phyloP scores from a whole-genome alignment of 2,113 vertebrate genomes.

The Mirza zaza region DNA sequence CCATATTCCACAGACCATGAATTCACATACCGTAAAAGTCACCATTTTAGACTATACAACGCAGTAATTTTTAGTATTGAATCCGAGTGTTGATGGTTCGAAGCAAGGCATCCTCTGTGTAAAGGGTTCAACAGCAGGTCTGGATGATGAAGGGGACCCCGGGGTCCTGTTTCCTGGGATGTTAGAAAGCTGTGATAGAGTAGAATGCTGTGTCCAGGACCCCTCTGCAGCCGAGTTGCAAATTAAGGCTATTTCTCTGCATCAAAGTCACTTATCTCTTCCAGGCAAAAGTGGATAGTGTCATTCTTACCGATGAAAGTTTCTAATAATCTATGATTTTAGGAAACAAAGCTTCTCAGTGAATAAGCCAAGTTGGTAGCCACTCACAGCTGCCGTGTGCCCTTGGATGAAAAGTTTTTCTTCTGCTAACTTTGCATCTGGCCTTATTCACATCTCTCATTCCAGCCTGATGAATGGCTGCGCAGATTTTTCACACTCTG shows the following conservation, averaged over 20 bases:
- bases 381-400: not conserved
- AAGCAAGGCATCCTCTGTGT: not conserved
- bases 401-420: not conserved
- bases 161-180: not conserved
- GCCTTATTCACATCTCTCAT: not conserved
- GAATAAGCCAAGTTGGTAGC: not conserved
- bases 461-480: not conserved
- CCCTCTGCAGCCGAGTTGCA: not conserved
- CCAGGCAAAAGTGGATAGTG: not conserved
- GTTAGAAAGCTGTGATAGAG: not conserved
- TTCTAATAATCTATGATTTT: not conserved
- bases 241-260: not conserved
- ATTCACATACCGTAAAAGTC: not conserved
- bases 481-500: not conserved
- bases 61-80: not conserved
- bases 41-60: not conserved
- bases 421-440: not conserved
- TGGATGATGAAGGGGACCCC: not conserved
- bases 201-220: not conserved
- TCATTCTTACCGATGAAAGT: not conserved
- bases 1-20: not conserved
- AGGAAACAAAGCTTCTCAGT: not conserved
- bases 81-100: not conserved
- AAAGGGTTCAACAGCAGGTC: not conserved
- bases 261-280: not conserved